Base-by-base conservation (phyloP, 2,797 vertebrate species). In the Meda fulgida region DNA sequence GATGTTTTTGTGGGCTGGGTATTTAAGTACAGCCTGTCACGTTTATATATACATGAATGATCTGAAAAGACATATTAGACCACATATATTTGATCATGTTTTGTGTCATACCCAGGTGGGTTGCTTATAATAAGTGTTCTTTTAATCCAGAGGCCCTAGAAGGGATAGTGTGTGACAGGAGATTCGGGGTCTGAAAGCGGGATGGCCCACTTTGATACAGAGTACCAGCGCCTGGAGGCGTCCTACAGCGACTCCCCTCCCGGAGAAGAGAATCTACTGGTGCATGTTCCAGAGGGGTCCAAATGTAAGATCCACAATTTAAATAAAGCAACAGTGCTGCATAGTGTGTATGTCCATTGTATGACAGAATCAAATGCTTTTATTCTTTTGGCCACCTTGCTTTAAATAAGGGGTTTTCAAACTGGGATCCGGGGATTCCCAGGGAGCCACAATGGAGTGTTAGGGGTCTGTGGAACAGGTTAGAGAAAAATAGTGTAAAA, bases 221-320 rank as follows among this genome's bases (percentile, higher is more conserved):
- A 98, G 90, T 99, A 99, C 93, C 97, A 98, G 93, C 96, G 97
- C 85, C 94, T 99, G 90, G 97, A 98, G 94, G 95, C 96, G 80
- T 99, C 97, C 38, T 98, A 99, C 91, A 98, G 95, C 0, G 98
- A 99, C 92, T 99, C 98, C 11, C 97, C 98, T 3, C 97, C 97
- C 0, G 97, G 97, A 77, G 98, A 98, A 85, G 97, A 97, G 81
- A 97, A 98, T 87, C 92, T 97, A 80, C 91, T 99, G 88, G 97
- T 99, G 90, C 98, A 99, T 19, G 97, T 99, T 9, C 96, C 97
- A 2, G 98, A 99, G 91, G 98, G 98, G 86, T 94, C 95, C 88
- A 99, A 99, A 94, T 97, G 98, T 99, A 96, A 92, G 95, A 60
- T 48, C 29, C 36, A 31, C 67, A 48, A 40, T 26, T 70, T 18